Evolutionary conservation across 2,888 invertebrate genomes (phyloP), one percentile per base, ranked within the genome.

Genomic region (Lomographa bimaculata): DNA sequence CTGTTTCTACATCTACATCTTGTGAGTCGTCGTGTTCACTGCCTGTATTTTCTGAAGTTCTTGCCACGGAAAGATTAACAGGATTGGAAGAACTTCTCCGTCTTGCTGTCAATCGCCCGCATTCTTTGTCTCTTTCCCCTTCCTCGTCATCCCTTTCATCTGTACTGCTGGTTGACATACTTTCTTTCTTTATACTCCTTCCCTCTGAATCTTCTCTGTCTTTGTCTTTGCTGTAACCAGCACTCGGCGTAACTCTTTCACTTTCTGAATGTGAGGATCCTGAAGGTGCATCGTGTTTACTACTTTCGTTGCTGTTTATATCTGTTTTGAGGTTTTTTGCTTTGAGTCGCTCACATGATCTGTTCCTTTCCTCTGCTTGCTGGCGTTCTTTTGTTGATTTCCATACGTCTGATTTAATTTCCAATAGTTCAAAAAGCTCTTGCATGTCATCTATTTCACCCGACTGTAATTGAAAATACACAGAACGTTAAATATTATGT

Each of bases 341-440:
- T 74, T 90, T 82, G 64, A 84, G 64, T 67, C 86, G 85, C 58
- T 75, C 91, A 63, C 86, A 86, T 5, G 89, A 87, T 70, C 89
- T 72, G 54, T 83, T 86, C 36, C 87, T 63, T 71, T 90, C 87
- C 56, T 89, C 89, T 46, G 87, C 89, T 61, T 85, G 82, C 52
- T 84, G 86, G 53, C 89, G 75, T 71, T 90, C 89, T 44, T 89
- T 90, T 64, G 89, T 90, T 51, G 90, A 90, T 80, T 89, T 89
- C 93, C 94, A 94, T 64, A 94, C 92, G 64, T 95, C 95, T 50
- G 96, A 94, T 80, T 95, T 95, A 56, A 96, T 96, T 90, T 96
- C 95, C 63, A 96, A 81, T 59, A 96, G 85, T 75, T 95, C 94
- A 75, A 96, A 93, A 37, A 96, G 83, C 78, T 96, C 96, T 83